Evolutionary conservation across 2,888 invertebrate genomes (phyloP).

Genomic region (Microplitis manilae): DNA sequence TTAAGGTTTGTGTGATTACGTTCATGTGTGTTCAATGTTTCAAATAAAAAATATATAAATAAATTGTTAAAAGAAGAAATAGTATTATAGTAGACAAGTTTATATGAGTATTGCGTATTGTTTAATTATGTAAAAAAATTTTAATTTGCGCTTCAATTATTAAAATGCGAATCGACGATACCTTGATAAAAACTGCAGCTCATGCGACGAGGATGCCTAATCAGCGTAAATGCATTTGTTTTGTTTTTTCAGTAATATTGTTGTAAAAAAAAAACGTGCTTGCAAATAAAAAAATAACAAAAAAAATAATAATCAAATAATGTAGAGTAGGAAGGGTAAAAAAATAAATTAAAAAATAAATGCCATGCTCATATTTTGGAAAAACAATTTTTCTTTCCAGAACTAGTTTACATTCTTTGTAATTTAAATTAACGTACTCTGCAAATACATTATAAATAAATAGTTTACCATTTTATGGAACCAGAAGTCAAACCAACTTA

Average conservation of each 20-base stretch:
- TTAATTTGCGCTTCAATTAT: not conserved
- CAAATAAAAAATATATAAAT: not conserved
- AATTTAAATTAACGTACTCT: not conserved
- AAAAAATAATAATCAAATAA: conserved; percentile 16
- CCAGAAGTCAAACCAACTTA: conserved; percentile 65
- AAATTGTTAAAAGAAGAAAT: conserved; percentile 3
- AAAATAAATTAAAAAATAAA: not conserved
- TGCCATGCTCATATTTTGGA: conserved; percentile 9
- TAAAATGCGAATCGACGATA: conserved; percentile 26
- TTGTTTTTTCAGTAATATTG: conserved; percentile 24
- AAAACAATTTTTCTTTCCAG: not conserved
- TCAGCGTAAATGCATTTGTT: conserved; percentile 51
- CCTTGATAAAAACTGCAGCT: conserved; percentile 44
- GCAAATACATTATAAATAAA: not conserved
- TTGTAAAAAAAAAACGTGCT: conserved; percentile 24
- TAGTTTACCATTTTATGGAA: conserved; percentile 29
- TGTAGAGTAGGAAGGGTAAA: conserved; percentile 3
- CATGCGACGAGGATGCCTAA: conserved; percentile 58
- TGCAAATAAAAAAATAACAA: conserved; percentile 20
- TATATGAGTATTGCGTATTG: not conserved
- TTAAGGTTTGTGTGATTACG: conserved; percentile 53
- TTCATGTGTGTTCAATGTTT: conserved; percentile 11
- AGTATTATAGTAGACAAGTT: not conserved
- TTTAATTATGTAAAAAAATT: not conserved
- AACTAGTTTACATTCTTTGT: not conserved